Evolutionary conservation across 37 sponge, comb jelly and placozoan species (phyloP).

Genomic region (Corticium candelabrum): DNA sequence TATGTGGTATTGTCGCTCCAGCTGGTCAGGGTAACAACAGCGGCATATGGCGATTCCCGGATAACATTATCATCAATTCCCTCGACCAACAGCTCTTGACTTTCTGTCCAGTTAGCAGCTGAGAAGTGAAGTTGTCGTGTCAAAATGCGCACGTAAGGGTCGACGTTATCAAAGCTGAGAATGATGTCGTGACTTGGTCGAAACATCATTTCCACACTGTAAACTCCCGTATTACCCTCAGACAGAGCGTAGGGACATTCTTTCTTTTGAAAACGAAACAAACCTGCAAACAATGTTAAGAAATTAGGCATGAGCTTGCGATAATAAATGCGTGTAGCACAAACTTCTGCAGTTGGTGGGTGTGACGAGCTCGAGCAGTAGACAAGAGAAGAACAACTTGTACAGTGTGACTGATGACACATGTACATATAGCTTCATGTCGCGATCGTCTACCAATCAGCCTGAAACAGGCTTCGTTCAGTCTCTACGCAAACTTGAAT

Average conservation of each 20-base stretch:
- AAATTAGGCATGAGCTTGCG: too few relatives aligned
- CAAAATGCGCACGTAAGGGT: constrained; percentile 1
- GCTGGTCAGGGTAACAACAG: not conserved
- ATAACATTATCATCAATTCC: constrained; percentile 76
- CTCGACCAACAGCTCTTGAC: constrained; percentile 33
- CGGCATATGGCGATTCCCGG: constrained; percentile 47
- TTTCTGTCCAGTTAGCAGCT: constrained; percentile 48
- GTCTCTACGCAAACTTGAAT: too few relatives aligned
- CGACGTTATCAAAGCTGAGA: not conserved
- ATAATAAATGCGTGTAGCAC: too few relatives aligned
- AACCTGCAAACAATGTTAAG: too few relatives aligned
- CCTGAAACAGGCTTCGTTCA: too few relatives aligned
- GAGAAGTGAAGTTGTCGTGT: constrained; percentile 37
- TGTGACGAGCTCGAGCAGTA: too few relatives aligned
- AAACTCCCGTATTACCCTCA: not conserved
- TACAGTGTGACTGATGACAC: too few relatives aligned
- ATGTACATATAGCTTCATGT: too few relatives aligned
- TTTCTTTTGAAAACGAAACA: constrained; percentile 8
- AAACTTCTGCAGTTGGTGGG: too few relatives aligned
- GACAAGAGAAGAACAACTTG: too few relatives aligned
- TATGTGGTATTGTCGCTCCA: constrained; percentile 5
- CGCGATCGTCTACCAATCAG: too few relatives aligned
- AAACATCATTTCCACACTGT: not conserved
- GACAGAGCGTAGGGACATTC: not conserved
- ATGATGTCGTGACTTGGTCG: not conserved